Conservation (phyloP, 1,140 invertebrate species). For the Temnothorax nylanderi region DNA sequence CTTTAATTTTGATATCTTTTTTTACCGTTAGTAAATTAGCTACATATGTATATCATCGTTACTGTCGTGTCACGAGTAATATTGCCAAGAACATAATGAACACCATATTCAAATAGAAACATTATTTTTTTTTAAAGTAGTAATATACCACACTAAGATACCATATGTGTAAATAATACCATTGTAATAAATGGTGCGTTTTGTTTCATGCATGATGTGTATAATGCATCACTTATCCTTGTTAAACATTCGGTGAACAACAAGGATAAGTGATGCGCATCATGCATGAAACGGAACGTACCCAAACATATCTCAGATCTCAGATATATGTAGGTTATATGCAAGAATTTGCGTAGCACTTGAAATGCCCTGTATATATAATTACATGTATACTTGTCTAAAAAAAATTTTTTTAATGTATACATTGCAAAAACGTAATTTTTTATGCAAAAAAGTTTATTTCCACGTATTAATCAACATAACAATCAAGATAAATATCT, state of each 20-base stretch:
- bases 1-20: slow-evolving; percentile 16
- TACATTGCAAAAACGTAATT: background rate
- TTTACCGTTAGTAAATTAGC: slow-evolving; percentile 1
- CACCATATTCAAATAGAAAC: background rate
- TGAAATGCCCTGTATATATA: background rate
- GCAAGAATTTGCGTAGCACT: background rate
- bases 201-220: no score
- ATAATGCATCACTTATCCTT: no score
- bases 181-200: background rate
- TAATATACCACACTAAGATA: background rate
- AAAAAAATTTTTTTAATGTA: background rate
- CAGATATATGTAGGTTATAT: background rate
- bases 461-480: slow-evolving; percentile 1
- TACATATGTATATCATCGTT: background rate
- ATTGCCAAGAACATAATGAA: background rate
- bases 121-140: no score
- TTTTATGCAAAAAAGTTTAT: slow-evolving; percentile 25
- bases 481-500: slow-evolving; percentile 27
- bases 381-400: background rate
- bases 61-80: background rate
- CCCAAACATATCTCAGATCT: background rate
- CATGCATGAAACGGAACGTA: no score
- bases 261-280: no score
- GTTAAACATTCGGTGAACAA: no score
- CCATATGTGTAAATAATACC: background rate